Evolutionary conservation across 2,888 invertebrate genomes (phyloP).

Genomic region (Anagyrus pseudococci): DNA sequence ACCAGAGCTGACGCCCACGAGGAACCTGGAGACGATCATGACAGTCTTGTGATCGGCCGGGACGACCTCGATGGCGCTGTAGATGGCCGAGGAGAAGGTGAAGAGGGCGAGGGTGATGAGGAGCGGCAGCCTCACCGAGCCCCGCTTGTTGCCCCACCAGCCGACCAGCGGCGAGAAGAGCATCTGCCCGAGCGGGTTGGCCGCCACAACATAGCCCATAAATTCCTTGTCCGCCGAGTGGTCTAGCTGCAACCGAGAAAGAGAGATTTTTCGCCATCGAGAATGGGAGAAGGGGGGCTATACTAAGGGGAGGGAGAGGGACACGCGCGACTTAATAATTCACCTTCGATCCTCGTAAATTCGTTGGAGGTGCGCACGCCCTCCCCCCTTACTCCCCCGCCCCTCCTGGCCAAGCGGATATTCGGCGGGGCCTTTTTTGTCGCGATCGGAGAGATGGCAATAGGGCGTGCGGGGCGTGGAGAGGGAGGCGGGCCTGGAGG

Average conservation of each 20-base stretch:
- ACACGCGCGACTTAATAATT: conserved; percentile 22
- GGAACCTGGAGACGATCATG: conserved; percentile 79
- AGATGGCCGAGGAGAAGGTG: conserved; percentile 74
- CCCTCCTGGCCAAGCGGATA: no score
- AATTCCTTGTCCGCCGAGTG: conserved; percentile 80
- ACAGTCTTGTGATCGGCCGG: conserved; percentile 70
- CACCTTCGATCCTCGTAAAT: conserved; percentile 37
- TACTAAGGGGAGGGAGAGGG: conserved; percentile 1
- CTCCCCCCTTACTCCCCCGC: no score
- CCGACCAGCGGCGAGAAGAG: conserved; percentile 84
- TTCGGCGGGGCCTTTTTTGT: conserved; percentile 7
- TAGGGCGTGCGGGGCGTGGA: no score
- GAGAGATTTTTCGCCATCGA: neutral
- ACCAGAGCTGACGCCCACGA: conserved; percentile 87
- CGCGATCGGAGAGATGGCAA: no score
- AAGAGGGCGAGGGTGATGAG: conserved; percentile 75
- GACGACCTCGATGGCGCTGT: conserved; percentile 78
- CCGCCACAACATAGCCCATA: conserved; percentile 84
- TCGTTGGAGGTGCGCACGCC: no score
- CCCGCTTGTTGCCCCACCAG: conserved; percentile 82
- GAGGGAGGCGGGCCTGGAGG: conserved; percentile 12
- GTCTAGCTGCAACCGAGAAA: conserved; percentile 71
- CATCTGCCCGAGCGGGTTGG: conserved; percentile 88
- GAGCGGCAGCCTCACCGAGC: conserved; percentile 75
- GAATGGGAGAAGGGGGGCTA: no score